Base-by-base conservation (phyloP, 2,797 vertebrate species). In the Myoxocephalus aenaeus region DNA sequence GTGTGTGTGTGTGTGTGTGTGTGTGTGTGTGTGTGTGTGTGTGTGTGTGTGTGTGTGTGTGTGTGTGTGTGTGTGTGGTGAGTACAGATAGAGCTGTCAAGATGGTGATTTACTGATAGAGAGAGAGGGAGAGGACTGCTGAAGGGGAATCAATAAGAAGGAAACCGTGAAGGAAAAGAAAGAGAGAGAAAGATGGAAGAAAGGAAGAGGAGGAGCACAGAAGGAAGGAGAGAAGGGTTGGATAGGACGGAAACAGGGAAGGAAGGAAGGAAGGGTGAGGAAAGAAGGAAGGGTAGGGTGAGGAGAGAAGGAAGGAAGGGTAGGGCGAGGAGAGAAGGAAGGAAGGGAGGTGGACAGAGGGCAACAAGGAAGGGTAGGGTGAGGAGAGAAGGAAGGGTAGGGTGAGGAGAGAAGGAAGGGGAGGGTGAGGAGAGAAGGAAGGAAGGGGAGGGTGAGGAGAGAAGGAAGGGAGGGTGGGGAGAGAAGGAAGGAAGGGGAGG, bases 51-150 rank as follows among this genome's bases (percentile, higher is more conserved):
- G 61, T 56, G 72, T 44, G 72, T 68, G 71, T 63, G 74, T 65
- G 73, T 70, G 68, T 44, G 59, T 46, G 71, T 44, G 57, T 3
- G 73, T 38, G 36, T 27, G 34, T 76, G 80, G 87, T 90, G 88
- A 84, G 76, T 87, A 87, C 84, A 91, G 89, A 92, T 86, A 87
- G 88, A 92, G 86, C 86, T 92, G 91, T 92, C 90, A 83, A 80
- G 88, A 80, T 81, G 74, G 84, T 87, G 90, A 91, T 90, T 87
- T 88, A 92, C 82, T 77, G 88, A 91, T 76, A 81, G 86, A 77
- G 61, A 27, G 61, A 61, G 75, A 65, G 63, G 70, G 80, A 32
- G 74, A 18, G 63, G 69, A 70, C 36, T 48, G 73, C 61, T 82
- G 83, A 85, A 85, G 80, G 84, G 63, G 86, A 87, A 94, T 94